Percentiles rank a stretch among this genome's conserved stretches.
These are phyloP conservation scores for Pocota personata DNA, from an alignment of 2,888 invertebrate genomes.

Conservation along the genomic window DNA sequence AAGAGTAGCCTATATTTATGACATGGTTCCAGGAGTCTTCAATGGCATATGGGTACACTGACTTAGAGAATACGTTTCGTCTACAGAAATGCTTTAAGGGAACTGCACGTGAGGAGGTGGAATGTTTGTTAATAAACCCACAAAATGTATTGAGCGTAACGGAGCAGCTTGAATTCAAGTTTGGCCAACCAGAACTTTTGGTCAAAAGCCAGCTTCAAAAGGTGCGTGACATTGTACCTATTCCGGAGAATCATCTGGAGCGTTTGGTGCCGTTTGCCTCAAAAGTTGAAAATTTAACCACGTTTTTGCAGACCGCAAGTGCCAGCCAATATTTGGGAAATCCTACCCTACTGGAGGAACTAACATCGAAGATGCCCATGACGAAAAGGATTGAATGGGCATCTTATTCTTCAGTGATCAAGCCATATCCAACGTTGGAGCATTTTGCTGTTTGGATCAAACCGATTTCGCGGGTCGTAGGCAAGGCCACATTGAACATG, in stretches of 20 bases:
- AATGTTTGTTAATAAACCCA: neutral
- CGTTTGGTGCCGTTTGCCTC: neutral
- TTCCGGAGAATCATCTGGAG: neutral
- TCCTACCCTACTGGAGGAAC: neutral
- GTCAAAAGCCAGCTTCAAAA: neutral
- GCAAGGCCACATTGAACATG: too few species aligned
- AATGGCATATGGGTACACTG: neutral
- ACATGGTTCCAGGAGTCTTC: constrained; percentile 3
- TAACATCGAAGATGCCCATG: neutral
- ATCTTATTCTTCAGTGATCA: neutral
- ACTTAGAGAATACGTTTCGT: constrained; percentile 3
- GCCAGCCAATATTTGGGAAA: neutral
- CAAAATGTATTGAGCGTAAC: neutral
- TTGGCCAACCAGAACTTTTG: neutral
- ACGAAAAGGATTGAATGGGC: neutral
- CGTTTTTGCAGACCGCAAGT: neutral
- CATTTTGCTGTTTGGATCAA: neutral
- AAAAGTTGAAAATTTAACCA: neutral
- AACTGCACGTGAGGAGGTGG: neutral
- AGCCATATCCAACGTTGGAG: neutral
- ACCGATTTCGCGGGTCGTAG: too few species aligned
- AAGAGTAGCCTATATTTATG: neutral
- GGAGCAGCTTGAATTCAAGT: neutral
- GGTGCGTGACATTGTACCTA: neutral
- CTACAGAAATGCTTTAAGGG: neutral